Percentiles rank a stretch among this genome's conserved stretches.
Evolutionary conservation across 2,888 invertebrate genomes (phyloP).

Genomic region (Crioceris asparagi): DNA sequence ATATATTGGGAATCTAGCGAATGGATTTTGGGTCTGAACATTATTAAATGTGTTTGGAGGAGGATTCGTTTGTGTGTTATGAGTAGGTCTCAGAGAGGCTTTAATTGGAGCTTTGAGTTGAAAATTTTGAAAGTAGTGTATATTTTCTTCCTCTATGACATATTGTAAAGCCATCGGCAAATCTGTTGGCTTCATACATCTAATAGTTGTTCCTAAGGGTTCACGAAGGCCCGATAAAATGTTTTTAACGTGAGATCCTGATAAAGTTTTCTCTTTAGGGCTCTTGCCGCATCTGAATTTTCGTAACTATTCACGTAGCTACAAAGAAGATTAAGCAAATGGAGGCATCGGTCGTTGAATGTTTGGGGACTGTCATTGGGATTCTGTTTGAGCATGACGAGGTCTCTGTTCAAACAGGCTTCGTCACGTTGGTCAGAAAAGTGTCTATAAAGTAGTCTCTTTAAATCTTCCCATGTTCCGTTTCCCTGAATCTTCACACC

Average conservation of each 20-base stretch:
- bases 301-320: conserved; percentile 8
- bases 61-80: too few species aligned
- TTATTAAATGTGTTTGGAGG: too few species aligned
- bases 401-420: conserved; percentile 15
- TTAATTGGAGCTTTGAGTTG: too few species aligned
- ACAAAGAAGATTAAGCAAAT: conserved; percentile 12
- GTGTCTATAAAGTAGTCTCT: conserved; percentile 8
- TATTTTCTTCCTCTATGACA: conserved; percentile 7
- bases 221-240: conserved; percentile 6
- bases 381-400: conserved; percentile 15
- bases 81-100: too few species aligned
- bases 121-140: conserved; percentile 3
- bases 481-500: conserved; percentile 9
- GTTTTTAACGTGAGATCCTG: conserved; percentile 8
- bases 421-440: conserved; percentile 16
- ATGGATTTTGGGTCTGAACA: too few species aligned
- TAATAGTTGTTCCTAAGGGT: conserved; percentile 8
- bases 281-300: conserved; percentile 2
- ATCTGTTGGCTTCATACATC: conserved; percentile 7
- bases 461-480: conserved; percentile 5
- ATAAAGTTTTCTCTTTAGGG: conserved; percentile 7
- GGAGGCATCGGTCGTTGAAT: conserved; percentile 11
- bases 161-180: conserved; percentile 5
- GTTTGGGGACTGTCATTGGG: conserved; percentile 13
- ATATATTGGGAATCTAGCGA: too few species aligned